These are phyloP conservation scores for Avahi laniger DNA, from an alignment of 2,797 vertebrate species.

Conservation along the genomic window DNA sequence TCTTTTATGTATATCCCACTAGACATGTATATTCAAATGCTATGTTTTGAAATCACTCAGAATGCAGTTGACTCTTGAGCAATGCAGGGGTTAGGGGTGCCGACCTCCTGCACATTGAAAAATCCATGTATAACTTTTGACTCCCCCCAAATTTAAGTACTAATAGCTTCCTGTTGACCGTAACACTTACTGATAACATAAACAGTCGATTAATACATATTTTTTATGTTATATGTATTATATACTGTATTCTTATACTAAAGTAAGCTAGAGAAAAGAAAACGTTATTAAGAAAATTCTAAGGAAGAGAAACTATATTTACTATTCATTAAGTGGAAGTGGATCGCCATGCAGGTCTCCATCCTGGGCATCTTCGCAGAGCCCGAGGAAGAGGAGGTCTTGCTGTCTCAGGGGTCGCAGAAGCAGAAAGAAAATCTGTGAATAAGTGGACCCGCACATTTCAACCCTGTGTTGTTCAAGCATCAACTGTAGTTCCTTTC, in stretches of 20 bases:
- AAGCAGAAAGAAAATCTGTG: not conserved
- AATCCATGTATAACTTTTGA: not conserved
- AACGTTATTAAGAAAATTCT: too few relatives aligned
- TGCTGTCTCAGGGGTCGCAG: not conserved
- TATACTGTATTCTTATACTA: not conserved
- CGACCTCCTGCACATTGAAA: not conserved
- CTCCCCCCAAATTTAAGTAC: not conserved
- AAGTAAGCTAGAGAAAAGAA: not conserved
- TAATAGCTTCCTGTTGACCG: not conserved
- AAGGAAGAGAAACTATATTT: not conserved
- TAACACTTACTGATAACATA: not conserved
- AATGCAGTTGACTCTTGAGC: not conserved
- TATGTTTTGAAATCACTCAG: not conserved
- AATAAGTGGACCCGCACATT: not conserved
- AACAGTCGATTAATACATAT: not conserved
- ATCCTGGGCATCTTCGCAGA: not conserved
- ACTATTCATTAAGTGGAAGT: not conserved
- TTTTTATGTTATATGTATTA: not conserved
- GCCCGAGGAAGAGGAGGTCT: not conserved
- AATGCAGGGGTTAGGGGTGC: not conserved
- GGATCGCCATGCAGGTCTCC: not conserved
- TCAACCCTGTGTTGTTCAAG: not conserved
- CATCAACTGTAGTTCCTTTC: not conserved
- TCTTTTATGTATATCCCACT: not conserved
- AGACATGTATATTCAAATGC: not conserved